A percentile compares a stretch with the other conserved stretches of the same genome.
Evolutionary conservation across 2,113 vertebrate genomes (phyloP).

Genomic region (Proteles cristata): DNA sequence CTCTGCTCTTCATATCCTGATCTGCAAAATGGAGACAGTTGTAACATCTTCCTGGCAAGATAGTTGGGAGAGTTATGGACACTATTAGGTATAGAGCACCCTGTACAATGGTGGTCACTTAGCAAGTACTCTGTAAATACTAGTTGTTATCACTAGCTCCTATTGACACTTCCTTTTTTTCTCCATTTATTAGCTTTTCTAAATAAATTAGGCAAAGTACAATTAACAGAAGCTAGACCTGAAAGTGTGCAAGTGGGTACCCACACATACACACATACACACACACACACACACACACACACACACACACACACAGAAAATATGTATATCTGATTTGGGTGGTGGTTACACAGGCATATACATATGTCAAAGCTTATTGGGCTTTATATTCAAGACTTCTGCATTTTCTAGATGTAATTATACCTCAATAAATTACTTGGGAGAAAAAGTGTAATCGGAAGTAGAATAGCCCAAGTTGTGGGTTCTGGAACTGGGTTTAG

Average conservation of each 20-base stretch:
- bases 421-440: constrained; percentile 32
- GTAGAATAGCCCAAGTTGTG: not conserved
- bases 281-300: not conserved
- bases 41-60: not conserved
- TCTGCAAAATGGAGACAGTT: not conserved
- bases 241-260: not conserved
- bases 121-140: not conserved
- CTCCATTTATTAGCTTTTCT: not conserved
- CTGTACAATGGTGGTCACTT: not conserved
- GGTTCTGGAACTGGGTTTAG: constrained; percentile 7
- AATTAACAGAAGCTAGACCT: not conserved
- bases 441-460: not conserved
- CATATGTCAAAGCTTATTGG: not conserved
- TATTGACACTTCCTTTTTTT: not conserved
- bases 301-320: not conserved
- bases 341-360: not conserved
- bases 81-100: not conserved
- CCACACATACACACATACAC: not conserved
- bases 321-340: not conserved
- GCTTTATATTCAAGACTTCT: not conserved
- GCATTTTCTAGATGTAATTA: not conserved
- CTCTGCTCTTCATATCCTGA: not conserved
- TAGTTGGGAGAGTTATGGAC: not conserved
- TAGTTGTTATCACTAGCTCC: not conserved
- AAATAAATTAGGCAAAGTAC: not conserved